Evolutionary conservation across 2,113 vertebrate species (phyloP).

Genomic region (Pavo muticus): DNA sequence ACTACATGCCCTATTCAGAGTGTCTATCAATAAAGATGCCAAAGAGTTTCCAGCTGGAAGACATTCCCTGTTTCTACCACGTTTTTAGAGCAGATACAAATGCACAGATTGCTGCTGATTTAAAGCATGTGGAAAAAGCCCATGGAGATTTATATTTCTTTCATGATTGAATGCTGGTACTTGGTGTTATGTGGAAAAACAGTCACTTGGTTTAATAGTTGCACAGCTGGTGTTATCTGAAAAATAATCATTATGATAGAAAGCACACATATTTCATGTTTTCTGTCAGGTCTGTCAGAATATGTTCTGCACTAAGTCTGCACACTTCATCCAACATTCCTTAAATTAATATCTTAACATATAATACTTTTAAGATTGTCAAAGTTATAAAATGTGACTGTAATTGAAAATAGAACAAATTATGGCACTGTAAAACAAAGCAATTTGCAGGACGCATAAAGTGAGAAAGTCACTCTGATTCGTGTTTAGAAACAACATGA

Average conservation of each 20-base stretch:
- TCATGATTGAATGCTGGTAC: conserved; percentile 80
- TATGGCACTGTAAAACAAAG: conserved; percentile 48
- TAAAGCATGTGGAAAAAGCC: conserved; percentile 80
- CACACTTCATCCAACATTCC: conserved; percentile 58
- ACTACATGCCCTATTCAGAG: not conserved
- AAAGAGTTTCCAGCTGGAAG: conserved; percentile 56
- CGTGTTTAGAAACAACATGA: conserved; percentile 17
- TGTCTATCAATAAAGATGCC: conserved; percentile 23
- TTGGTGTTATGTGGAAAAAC: conserved; percentile 71
- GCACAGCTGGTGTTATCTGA: conserved; percentile 81
- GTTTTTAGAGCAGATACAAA: conserved; percentile 51
- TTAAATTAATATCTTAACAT: conserved; percentile 69
- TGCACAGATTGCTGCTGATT: conserved; percentile 82
- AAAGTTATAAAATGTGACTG: conserved; percentile 39
- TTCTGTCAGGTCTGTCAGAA: conserved; percentile 78
- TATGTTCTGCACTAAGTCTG: conserved; percentile 68
- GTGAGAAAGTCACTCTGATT: conserved; percentile 35
- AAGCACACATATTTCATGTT: conserved; percentile 74
- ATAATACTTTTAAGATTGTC: conserved; percentile 60
- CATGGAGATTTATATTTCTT: conserved; percentile 79
- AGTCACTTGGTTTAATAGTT: conserved; percentile 72
- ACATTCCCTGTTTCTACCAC: conserved; percentile 13
- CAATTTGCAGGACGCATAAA: conserved; percentile 46
- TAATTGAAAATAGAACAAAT: conserved; percentile 52
- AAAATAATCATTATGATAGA: conserved; percentile 80